Conservation (phyloP, 2,797 vertebrate species). For the Pseudopleuronectes americanus region DNA sequence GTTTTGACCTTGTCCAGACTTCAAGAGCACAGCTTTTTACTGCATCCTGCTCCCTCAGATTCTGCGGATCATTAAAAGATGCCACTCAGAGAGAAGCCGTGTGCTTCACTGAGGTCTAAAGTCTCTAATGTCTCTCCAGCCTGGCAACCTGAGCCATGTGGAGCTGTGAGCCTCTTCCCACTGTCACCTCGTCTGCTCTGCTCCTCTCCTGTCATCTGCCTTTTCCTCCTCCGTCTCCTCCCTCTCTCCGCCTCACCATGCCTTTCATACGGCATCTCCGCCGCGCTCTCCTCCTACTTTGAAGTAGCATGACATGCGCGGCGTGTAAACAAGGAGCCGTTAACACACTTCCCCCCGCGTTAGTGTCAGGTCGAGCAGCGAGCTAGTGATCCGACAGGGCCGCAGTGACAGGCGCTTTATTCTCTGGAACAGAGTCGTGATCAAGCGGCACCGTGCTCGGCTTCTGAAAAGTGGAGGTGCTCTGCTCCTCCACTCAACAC, state of each 20-base stretch:
- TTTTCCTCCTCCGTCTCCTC: slow-evolving; percentile 56
- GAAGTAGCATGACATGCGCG: slow-evolving; percentile 75
- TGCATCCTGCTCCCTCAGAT: neutral
- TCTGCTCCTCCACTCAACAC: slow-evolving; percentile 44
- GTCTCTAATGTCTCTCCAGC: slow-evolving; percentile 21
- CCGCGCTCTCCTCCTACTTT: slow-evolving; percentile 69
- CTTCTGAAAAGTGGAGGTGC: slow-evolving; percentile 40
- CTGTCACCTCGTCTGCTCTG: slow-evolving; percentile 60
- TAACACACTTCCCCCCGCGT: slow-evolving; percentile 79
- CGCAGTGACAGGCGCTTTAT: slow-evolving; percentile 61
- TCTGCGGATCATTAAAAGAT: slow-evolving; percentile 2
- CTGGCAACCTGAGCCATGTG: slow-evolving; percentile 23
- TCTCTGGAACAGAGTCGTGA: slow-evolving; percentile 52
- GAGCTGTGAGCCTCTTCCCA: slow-evolving; percentile 43
- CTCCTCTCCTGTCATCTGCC: slow-evolving; percentile 49
- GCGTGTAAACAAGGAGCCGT: slow-evolving; percentile 83
- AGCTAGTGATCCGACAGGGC: slow-evolving; percentile 61
- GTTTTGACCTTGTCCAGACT: slow-evolving; percentile 5
- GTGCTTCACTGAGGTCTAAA: slow-evolving; percentile 6
- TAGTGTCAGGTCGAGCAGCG: slow-evolving; percentile 72
- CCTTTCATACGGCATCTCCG: slow-evolving; percentile 64
- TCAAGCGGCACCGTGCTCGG: slow-evolving; percentile 29
- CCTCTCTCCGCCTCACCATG: slow-evolving; percentile 47
- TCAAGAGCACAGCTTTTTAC: neutral
- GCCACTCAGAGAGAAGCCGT: slow-evolving; percentile 4